phyloP scores from a whole-genome alignment of 2,113 vertebrate species.

The Sterrhoptilus dennistouni region DNA sequence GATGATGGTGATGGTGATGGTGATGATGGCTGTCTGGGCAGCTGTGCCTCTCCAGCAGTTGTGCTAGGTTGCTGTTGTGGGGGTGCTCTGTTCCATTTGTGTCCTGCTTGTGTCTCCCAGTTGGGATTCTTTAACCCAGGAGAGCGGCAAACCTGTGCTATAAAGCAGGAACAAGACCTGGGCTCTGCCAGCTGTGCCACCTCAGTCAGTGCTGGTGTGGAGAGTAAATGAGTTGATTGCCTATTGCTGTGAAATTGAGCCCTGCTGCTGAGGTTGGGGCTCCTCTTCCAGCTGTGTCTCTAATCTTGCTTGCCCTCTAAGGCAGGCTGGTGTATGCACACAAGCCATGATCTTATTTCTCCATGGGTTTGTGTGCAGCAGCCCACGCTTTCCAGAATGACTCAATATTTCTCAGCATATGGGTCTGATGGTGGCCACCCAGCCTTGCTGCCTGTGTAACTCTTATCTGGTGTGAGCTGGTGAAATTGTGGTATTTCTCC shows the following conservation, averaged over 20 bases:
- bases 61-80: neutral
- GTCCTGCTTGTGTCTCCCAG: neutral
- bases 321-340: neutral
- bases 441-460: neutral
- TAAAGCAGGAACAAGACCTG: neutral
- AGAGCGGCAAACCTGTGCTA: neutral
- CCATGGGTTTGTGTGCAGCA: neutral
- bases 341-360: neutral
- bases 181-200: neutral
- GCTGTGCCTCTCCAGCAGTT: neutral
- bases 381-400: neutral
- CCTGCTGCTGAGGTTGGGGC: neutral
- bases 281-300: neutral
- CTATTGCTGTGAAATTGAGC: neutral
- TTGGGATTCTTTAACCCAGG: neutral
- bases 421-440: neutral
- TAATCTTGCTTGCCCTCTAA: neutral
- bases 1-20: neutral
- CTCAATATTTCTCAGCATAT: neutral
- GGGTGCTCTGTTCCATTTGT: neutral
- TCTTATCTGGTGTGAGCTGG: neutral
- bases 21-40: neutral
- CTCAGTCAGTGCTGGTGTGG: neutral
- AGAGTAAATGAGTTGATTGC: neutral
- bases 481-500: neutral